These are phyloP conservation scores for Caenorhabditis japonica DNA, from an alignment of 2,888 invertebrate genomes.

Conservation along the genomic window DNA sequence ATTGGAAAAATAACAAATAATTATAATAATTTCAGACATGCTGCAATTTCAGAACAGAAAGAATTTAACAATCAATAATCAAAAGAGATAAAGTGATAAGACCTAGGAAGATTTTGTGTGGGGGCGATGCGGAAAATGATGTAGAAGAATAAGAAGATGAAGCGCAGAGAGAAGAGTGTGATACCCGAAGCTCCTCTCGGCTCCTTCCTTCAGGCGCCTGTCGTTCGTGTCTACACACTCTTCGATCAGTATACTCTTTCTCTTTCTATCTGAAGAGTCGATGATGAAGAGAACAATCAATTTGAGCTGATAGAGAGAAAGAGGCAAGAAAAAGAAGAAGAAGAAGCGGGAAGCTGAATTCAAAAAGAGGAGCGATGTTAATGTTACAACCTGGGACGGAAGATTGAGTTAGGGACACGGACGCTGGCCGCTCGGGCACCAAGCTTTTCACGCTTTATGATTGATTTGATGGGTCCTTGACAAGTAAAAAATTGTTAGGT, in stretches of 20 bases:
- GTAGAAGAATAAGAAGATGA: constrained; percentile 17
- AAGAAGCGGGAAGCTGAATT: constrained; percentile 28
- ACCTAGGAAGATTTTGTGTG: constrained; percentile 26
- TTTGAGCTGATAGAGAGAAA: constrained; percentile 50
- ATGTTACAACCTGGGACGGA: constrained; percentile 43
- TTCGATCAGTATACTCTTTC: constrained; percentile 29
- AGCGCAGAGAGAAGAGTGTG: constrained; percentile 27
- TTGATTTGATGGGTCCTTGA: too few relatives aligned
- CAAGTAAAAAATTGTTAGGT: too few relatives aligned
- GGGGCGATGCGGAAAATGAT: constrained; percentile 25
- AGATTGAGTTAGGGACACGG: constrained; percentile 4
- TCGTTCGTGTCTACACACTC: constrained; percentile 40
- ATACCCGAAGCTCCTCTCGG: constrained; percentile 29
- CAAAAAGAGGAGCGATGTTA: too few relatives aligned
- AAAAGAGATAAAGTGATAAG: constrained; percentile 18
- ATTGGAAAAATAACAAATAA: too few relatives aligned
- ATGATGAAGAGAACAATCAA: constrained; percentile 43
- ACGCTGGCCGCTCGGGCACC: constrained; percentile 21
- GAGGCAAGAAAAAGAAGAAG: constrained; percentile 3
- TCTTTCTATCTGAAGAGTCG: constrained; percentile 7
- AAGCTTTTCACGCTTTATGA: too few relatives aligned
- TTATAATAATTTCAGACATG: too few relatives aligned
- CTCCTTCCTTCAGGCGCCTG: constrained; percentile 42
- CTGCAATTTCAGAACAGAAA: constrained; percentile 32
- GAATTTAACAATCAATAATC: constrained; percentile 34